phyloP scores from a whole-genome alignment of 2,888 invertebrate genomes.

The Himalopsyche japonica region DNA sequence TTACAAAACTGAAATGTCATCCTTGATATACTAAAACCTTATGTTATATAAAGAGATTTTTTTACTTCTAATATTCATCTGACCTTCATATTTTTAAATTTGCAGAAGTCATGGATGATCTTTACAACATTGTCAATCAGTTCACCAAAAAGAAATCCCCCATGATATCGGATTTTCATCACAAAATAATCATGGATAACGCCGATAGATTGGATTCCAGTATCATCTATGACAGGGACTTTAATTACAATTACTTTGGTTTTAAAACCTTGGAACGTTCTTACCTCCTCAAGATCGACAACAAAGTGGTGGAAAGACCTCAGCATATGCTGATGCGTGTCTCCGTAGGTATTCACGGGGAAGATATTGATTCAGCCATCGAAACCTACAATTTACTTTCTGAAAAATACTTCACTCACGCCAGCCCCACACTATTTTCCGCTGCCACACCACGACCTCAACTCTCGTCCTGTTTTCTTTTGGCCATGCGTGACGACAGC shows the following conservation, averaged over 20 bases:
- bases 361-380: constrained; percentile 89
- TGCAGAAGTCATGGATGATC: constrained; percentile 87
- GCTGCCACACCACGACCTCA: constrained; percentile 92
- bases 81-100: constrained; percentile 42
- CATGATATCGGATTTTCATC: constrained; percentile 84
- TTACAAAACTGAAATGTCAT: no score
- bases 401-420: constrained; percentile 96
- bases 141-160: constrained; percentile 74
- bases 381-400: constrained; percentile 96
- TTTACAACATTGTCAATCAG: constrained; percentile 77
- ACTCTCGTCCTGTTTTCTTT: constrained; percentile 91
- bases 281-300: constrained; percentile 88
- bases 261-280: constrained; percentile 97
- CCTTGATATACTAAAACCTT: no score
- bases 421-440: constrained; percentile 95
- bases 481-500: constrained; percentile 93
- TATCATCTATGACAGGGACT: constrained; percentile 96
- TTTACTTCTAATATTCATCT: neutral
- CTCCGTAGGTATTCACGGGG: constrained; percentile 92
- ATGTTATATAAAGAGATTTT: no score
- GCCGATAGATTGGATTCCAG: constrained; percentile 91
- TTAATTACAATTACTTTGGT: constrained; percentile 97
- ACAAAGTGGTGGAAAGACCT: constrained; percentile 92
- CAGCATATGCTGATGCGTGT: constrained; percentile 99
- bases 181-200: constrained; percentile 80